These are phyloP conservation scores for Leucoraja erinaceus DNA, from an alignment of 2,113 vertebrate genomes.

Conservation along the genomic window DNA sequence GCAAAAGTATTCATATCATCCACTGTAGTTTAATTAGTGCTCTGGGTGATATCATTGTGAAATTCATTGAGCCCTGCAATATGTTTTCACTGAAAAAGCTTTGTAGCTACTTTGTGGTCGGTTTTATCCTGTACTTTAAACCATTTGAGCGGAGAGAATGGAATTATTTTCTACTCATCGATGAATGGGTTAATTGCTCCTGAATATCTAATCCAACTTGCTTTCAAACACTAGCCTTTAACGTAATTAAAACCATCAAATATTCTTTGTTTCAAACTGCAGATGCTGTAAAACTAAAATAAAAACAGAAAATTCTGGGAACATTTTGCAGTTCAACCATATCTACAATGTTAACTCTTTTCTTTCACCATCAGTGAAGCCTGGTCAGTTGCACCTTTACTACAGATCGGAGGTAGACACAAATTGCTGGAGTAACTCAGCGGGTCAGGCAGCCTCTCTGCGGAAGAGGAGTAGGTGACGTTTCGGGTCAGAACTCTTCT, in stretches of 20 bases:
- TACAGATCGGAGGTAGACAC: no score
- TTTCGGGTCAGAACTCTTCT: no score
- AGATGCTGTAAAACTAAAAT: no score
- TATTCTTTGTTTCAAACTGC: no score
- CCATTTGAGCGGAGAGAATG: no score
- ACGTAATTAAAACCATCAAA: no score
- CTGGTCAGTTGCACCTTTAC: not conserved
- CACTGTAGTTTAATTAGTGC: not conserved
- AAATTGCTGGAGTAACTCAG: no score
- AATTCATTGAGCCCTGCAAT: not conserved
- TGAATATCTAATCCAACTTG: not conserved
- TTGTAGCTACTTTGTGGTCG: not conserved
- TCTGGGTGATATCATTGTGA: not conserved
- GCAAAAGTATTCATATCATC: not conserved
- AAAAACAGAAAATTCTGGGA: no score
- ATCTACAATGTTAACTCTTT: not conserved
- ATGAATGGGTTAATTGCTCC: not conserved
- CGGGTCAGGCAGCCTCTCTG: no score
- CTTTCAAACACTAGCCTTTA: no score
- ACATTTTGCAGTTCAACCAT: no score
- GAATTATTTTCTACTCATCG: not conserved
- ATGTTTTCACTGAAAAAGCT: not conserved
- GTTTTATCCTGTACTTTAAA: not conserved
- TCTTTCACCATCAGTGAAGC: not conserved
- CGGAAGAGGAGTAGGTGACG: no score